Evolutionary conservation across 2,797 vertebrate genomes (phyloP).

Genomic region (Dallia pectoralis): DNA sequence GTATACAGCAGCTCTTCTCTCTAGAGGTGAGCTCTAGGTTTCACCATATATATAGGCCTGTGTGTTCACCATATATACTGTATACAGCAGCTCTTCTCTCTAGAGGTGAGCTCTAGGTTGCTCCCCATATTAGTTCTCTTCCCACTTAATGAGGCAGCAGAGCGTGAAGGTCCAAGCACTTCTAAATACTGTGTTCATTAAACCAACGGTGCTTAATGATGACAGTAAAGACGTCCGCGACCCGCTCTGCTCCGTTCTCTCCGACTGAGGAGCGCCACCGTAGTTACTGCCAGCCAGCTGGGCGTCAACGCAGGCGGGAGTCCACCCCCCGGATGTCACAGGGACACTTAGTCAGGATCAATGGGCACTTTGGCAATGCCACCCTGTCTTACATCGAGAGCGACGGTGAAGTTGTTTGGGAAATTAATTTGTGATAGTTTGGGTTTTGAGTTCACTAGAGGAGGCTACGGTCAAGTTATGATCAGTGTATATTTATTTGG

Average conservation of each 20-base stretch:
- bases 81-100: conserved; percentile 46
- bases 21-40: conserved; percentile 80
- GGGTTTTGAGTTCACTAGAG: neutral
- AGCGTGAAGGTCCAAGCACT: conserved; percentile 82
- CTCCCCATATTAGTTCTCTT: conserved; percentile 78
- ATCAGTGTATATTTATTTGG: neutral
- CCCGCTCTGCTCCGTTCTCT: conserved; percentile 50
- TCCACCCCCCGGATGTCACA: conserved; percentile 60
- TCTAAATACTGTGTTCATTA: conserved; percentile 79
- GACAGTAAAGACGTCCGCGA: conserved; percentile 73
- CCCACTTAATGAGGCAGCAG: conserved; percentile 77
- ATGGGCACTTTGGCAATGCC: conserved; percentile 30
- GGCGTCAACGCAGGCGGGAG: conserved; percentile 35
- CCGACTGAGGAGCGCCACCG: conserved; percentile 57
- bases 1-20: conserved; percentile 46
- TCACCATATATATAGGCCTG: conserved; percentile 73
- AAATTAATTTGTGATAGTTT: neutral
- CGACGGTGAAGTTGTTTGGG: neutral
- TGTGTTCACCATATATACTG: conserved; percentile 15
- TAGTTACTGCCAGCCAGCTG: conserved; percentile 13
- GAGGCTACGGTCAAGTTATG: neutral
- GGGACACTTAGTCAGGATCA: conserved; percentile 59
- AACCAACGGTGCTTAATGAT: conserved; percentile 78
- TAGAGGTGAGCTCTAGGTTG: conserved; percentile 80
- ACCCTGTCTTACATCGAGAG: neutral